Base-by-base conservation (phyloP, 2,888 invertebrate genomes). In the Nemoura dubitans region DNA sequence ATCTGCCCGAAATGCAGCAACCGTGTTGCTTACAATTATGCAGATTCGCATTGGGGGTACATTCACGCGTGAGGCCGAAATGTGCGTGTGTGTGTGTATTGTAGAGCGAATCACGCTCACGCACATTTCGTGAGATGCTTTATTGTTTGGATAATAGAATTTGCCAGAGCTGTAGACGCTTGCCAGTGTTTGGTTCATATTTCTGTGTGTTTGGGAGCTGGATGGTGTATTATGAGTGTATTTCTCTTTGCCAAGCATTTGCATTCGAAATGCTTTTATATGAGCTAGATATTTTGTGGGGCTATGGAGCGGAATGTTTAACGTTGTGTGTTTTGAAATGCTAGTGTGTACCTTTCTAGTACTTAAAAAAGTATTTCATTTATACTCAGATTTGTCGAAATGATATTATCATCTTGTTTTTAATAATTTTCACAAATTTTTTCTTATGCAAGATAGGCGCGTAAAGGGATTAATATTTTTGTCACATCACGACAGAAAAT, bases 21-120 rank as follows among this genome's bases (percentile, higher is more conserved):
- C 81, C 30, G 81, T 81, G 81, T 81, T 81, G 81, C 29, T 81
- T 81, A 81, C 81, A 81, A 81, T 81, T 30, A 81, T 81, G 81
- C 81, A 81, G n/a, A 81, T 81, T 21, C 21, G 16, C 29, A 7
- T 81, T 29, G 59, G 1, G 21, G 16, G 36, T 36, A 36, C 59
- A 21, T 59, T 59, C 59, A 59, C 59, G 59, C 59, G 59, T 59
- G 21, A 21, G 6, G 59, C 59, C 59, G 3, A 59, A 59, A 59
- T 59, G 59, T 16, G 59, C 21, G 59, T 21, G 59, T 59, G 21
- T 16, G 36, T 36, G 36, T 36, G 36, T 10, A 10, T 36, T 36
- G 10, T 36, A 36, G 6, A 21, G 3, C 16, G 59, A 59, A 59
- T 59, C 59, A 59, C 59, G 59, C 59, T 10, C 21, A 59, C 59